Base-by-base conservation (phyloP, 2,113 vertebrate species). In the Cephalopholis sonnerati region DNA sequence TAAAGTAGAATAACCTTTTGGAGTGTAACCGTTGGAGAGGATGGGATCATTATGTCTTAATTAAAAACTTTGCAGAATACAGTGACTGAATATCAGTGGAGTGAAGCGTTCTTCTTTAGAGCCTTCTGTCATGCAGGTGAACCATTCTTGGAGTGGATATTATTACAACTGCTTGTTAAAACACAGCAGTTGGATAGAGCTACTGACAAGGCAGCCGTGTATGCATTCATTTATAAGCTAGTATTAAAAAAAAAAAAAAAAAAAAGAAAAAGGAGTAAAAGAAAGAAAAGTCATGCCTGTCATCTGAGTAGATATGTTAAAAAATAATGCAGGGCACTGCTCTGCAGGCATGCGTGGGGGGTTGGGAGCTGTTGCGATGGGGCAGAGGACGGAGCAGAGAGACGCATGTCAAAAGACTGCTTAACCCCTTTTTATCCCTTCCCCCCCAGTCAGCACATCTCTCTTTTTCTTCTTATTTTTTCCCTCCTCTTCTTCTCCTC, bases 41-140 rank as follows among this genome's bases (percentile, higher is more conserved):
- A 53, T 55, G n/a, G 12, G 32, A 69, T 68, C 7, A 3, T 25
- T 4, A 41, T 24, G 41, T 68, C 54, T 58, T 25, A 48, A 55
- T 62, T 62, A 83, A 86, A 88, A 86, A 22, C 51, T 20, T 82
- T 74, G 70, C 50, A 61, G 79, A 86, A 64, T 24, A 80, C 82
- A 84, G 79, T 82, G 77, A 78, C 61, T 82, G 68, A 83, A 74
- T 55, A 70, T 65, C 75, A 81, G 83, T 81, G 84, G 83, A 81
- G 85, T 73, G 72, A 73, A 83, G 82, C 55, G 39, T 88, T 89
- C 73, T 88, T 89, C 73, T 59, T 75, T 73, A 22, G 71, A 70
- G 87, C 84, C 73, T 76, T 81, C 84, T 72, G 79, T 86, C 94
- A 94, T 95, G 93, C 92, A 93, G 79, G 84, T 85, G 83, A 87